Conservation (phyloP, 2,797 vertebrate species). For the Kryptolebias ocellatus region DNA sequence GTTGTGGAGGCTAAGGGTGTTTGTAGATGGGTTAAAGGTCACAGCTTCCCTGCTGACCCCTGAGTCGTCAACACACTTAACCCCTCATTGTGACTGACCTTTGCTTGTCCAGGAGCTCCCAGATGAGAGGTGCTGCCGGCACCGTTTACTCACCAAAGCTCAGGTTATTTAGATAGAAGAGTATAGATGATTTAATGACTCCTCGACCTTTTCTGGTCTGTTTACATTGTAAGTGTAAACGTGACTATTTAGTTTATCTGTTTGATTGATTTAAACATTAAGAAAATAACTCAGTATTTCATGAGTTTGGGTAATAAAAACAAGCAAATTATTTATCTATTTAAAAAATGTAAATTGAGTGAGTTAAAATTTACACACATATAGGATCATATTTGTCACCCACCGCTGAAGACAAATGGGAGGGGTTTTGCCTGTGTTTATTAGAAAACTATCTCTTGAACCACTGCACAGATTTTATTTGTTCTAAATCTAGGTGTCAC, state of each 20-base stretch:
- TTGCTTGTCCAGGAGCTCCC: slow-evolving; percentile 54
- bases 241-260: slow-evolving; percentile 11
- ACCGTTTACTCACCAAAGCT: slow-evolving; percentile 43
- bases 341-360: too few relatives aligned
- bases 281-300: neutral
- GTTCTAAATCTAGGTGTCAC: too few relatives aligned
- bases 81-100: slow-evolving; percentile 76
- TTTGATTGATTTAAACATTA: slow-evolving; percentile 15
- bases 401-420: too few relatives aligned
- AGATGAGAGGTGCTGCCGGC: slow-evolving; percentile 29
- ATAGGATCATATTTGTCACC: too few relatives aligned
- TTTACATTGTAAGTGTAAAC: slow-evolving; percentile 11
- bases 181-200: slow-evolving; percentile 36
- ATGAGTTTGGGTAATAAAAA: too few relatives aligned
- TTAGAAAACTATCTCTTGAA: too few relatives aligned
- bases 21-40: slow-evolving; percentile 65
- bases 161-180: slow-evolving; percentile 34
- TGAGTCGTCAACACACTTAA: slow-evolving; percentile 77
- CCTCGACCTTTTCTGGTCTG: slow-evolving; percentile 6
- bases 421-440: too few relatives aligned
- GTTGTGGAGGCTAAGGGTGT: slow-evolving; percentile 25
- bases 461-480: too few relatives aligned
- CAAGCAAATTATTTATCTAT: too few relatives aligned
- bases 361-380: too few relatives aligned
- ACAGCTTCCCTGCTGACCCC: slow-evolving; percentile 66